Base-by-base conservation (phyloP, 2,113 vertebrate genomes). In the Shinisaurus crocodilurus region DNA sequence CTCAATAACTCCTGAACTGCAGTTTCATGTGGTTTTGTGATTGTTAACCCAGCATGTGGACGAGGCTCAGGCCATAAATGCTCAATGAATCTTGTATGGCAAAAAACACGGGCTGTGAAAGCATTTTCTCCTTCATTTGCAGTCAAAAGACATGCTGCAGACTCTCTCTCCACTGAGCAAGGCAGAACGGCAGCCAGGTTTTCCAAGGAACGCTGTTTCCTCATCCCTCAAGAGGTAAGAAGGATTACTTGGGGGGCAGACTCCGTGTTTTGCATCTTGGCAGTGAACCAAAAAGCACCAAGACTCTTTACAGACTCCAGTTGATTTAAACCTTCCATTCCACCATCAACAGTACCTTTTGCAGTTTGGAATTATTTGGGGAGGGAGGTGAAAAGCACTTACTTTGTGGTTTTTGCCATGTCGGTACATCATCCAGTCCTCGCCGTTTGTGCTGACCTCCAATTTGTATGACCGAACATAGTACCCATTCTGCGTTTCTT, bases 331-430 rank as follows among this genome's bases (percentile, higher is more conserved):
- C 37, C 37, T 65, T 29, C 37, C n/a, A 13, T 5, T 1, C 8
- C 5, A 69, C 57, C 34, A 23, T 15, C 75, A 54, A 57, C 45
- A 13, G 34, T 81, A 69, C 0, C 60, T 1, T 77, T 63, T 32
- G 72, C 40, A 37, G 12, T 54, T 3, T 69, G 6, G 43, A 80
- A 79, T 69, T 32, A 50, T 89, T 45, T 40, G 25, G 2, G 13
- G 20, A 48, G 27, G 10, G 27, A 32, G 1, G 63, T 23, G 29
- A 60, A 88, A 89, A 4, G 67, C 20, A 15, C 88, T 95, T 97
- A 99, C 99, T 98, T 99, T 99, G 96, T 99, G 99, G 95, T 99
- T 99, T 96, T 99, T 99, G 95, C 99, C 99, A 0, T 99, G 98
- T 3, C 99, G 97, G 95, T 99, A 99, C 85, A 99, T 98, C 99